Base-by-base conservation (phyloP, 2,888 invertebrate genomes). In the Ellobium chinense region DNA sequence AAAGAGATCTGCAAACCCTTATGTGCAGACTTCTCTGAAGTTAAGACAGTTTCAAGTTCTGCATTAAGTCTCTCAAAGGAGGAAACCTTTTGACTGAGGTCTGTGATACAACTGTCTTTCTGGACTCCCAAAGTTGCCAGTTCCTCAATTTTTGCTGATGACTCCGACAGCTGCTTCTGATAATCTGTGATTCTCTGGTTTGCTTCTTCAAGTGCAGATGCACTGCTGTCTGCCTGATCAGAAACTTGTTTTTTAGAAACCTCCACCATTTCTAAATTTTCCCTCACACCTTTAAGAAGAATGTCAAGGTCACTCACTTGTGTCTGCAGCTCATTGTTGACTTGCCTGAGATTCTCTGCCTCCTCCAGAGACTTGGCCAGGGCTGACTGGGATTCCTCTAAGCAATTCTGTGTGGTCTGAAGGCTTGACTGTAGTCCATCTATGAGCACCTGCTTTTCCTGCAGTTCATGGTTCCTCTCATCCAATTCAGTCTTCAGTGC, bases 281-380 rank as follows among this genome's bases (percentile, higher is more conserved):
- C 54, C 54, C 60, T 39, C 18, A 60, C 21, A 77, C 27, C 60
- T n/a, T 58, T 29, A 68, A 77, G 37, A 46, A 68, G 37, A 58
- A 65, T 21, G 27, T 68, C 29, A 58, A 68, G 77, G 14, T 68
- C 68, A 68, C 68, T 68, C 68, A 77, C 37, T 68, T 77, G 68
- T 37, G 34, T 34, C 54, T 75, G 3, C n/a, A 65, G 34, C 4
- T 65, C 65, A 24, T 65, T 29, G 27, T 74, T 62, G 27, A 21
- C 60, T 62, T 37, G 62, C 37, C 39, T 62, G 27, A 74, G 73
- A 27, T 27, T 36, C 21, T 74, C 73, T 24, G 56, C 39, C 37
- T 62, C 73, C 39, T 74, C 56, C 14, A 5, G 60, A 62, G 37
- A 4, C 18, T 29, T 62, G 27, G 39, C 12, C 24, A 60, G 12